These are phyloP conservation scores for Myrmophylax atrothorax DNA, from an alignment of 2,113 vertebrate species.

Conservation along the genomic window DNA sequence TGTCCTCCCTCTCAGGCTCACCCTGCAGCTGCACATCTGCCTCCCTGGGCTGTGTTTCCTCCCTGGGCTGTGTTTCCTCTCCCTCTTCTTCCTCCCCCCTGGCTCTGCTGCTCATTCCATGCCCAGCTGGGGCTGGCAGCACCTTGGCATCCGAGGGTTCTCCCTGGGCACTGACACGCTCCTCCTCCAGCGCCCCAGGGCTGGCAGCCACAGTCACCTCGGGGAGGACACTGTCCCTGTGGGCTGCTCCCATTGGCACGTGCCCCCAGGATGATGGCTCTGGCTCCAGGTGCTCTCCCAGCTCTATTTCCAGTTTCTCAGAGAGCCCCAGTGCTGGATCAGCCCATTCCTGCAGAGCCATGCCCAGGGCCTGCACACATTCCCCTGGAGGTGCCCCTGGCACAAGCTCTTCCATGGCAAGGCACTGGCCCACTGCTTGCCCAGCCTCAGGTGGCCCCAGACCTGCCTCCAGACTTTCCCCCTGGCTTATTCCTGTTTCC, in stretches of 20 bases:
- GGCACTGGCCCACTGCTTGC: not conserved
- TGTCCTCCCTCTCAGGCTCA: accelerated
- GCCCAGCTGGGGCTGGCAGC: not conserved
- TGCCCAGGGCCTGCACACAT: accelerated
- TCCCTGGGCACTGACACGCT: accelerated
- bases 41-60: not conserved
- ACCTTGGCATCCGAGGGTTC: accelerated
- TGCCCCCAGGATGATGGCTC: not conserved
- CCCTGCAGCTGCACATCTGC: not conserved
- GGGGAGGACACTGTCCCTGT: accelerated
- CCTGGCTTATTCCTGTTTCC: not conserved
- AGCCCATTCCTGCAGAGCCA: not conserved
- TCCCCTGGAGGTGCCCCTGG: accelerated
- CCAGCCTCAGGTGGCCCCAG: not conserved
- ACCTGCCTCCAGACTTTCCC: not conserved
- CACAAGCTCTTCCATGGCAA: not conserved
- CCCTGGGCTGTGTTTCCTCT: not conserved
- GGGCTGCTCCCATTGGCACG: not conserved
- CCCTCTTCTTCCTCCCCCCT: not conserved
- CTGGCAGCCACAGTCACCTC: not conserved
- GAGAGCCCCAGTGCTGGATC: accelerated
- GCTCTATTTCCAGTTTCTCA: not conserved
- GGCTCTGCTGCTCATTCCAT: not conserved
- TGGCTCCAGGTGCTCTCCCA: not conserved
- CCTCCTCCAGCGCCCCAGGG: accelerated